Evolutionary conservation across 2,113 vertebrate species (phyloP).

Genomic region (Cryptomyrus ogoouensis): DNA sequence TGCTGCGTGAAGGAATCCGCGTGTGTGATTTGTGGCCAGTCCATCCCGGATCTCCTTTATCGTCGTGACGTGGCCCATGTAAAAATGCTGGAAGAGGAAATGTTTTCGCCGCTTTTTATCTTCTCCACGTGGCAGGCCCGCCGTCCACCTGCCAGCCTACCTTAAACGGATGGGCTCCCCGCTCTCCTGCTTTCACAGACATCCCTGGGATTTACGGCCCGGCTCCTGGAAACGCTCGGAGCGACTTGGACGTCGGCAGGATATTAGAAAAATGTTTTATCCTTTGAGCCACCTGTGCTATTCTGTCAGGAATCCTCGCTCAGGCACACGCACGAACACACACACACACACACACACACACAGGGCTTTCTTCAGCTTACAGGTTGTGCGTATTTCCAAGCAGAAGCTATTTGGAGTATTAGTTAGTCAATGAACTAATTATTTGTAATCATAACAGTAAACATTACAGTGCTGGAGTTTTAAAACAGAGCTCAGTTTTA

Average conservation of each 20-base stretch:
- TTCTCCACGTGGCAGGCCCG: slow-evolving; percentile 13
- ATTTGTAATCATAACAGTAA: background rate
- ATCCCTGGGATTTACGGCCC: slow-evolving; percentile 21
- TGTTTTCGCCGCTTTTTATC: slow-evolving; percentile 30
- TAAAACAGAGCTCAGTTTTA: background rate
- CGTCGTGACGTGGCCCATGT: background rate
- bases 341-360: background rate
- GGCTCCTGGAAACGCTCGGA: background rate
- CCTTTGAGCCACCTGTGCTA: background rate
- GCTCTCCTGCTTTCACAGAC: background rate
- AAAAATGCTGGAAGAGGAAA: slow-evolving; percentile 16
- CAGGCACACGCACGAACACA: background rate
- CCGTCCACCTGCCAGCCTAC: slow-evolving; percentile 25
- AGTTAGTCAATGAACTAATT: background rate
- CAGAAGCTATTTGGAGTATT: background rate
- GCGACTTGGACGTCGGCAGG: background rate
- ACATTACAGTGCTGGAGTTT: background rate
- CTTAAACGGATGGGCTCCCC: slow-evolving; percentile 24
- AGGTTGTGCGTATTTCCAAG: background rate
- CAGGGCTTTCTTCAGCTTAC: background rate
- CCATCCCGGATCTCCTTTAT: background rate
- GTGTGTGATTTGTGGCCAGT: background rate
- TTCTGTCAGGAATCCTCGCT: background rate
- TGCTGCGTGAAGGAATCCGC: background rate
- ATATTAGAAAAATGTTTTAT: slow-evolving; percentile 1